Base-by-base conservation (phyloP, 2,888 invertebrate genomes). In the Drosophila subsilvestris region DNA sequence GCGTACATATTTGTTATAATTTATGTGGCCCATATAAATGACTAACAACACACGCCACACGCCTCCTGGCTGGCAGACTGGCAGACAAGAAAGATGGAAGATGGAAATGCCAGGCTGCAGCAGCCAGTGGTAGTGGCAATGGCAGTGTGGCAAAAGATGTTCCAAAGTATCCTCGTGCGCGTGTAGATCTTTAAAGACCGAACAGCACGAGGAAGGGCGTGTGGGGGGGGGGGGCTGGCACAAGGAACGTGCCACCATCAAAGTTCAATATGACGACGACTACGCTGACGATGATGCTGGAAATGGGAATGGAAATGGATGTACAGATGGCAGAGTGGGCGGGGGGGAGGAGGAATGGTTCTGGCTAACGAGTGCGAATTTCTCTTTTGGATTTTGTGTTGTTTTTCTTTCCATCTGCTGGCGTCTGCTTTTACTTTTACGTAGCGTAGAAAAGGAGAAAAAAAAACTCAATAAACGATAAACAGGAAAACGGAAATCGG, bases 401-500 rank as follows among this genome's bases (percentile, higher is more conserved):
- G 37, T n/a, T 53, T 70, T 60, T 61, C 62, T 60, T 42, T 42
- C n/a, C 45, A 10, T 50, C 27, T 63, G 70, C 17, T 37, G 56
- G 47, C 69, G 55, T 48, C 37, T 63, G 82, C 84, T 85, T 86
- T 86, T 88, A 79, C 84, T 85, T 88, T 79, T 86, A 75, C 67
- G 76, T 68, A 66, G 74, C 74, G 45, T 29, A 37, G 58, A 22
- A n/a, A 42, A 22, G 0, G 22, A 22, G 22, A 0, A 22, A 2
- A 14, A 81, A 80, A 79, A 86, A 86, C 82, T 81, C 89, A 89
- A 89, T 89, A 89, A 86, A 80, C 89, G 90, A 88, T 84, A 89
- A 89, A 89, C 89, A 89, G 89, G 89, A 90, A 89, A 88, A 85
- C 87, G 89, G 89, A 90, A 90, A 89, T 88, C 89, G 89, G 87